Evolutionary conservation across 2,797 vertebrate genomes (phyloP).

Genomic region (Acanthurus lineatus): DNA sequence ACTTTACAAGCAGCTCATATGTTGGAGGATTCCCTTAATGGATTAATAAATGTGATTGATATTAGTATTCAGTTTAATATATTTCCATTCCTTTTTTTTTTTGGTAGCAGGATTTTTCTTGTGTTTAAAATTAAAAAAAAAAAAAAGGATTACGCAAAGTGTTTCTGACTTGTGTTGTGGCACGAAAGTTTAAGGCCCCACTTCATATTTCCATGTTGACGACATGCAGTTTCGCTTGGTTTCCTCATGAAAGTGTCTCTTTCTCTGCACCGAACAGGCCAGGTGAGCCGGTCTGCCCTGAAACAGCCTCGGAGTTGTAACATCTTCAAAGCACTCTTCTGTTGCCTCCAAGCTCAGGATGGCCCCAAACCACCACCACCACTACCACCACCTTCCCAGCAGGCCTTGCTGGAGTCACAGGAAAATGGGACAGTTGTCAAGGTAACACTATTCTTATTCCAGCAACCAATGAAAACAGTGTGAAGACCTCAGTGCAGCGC

Average conservation of each 20-base stretch:
- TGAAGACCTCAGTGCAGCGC: slow-evolving; percentile 17
- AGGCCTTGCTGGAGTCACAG: slow-evolving; percentile 88
- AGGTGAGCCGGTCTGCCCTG: slow-evolving; percentile 89
- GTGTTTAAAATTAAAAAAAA: no score
- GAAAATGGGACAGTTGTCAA: slow-evolving; percentile 90
- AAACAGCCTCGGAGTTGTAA: slow-evolving; percentile 91
- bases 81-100: no score
- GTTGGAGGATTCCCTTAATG: neutral
- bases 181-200: slow-evolving; percentile 3
- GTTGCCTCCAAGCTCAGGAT: slow-evolving; percentile 91
- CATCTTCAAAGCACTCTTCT: slow-evolving; percentile 93
- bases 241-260: slow-evolving; percentile 42
- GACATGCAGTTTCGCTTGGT: neutral
- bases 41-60: slow-evolving; percentile 16
- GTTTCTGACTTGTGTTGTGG: slow-evolving; percentile 4
- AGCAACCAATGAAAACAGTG: slow-evolving; percentile 35
- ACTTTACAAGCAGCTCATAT: slow-evolving; percentile 29
- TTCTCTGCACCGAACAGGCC: slow-evolving; percentile 77
- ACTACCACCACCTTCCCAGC: slow-evolving; percentile 82
- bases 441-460: slow-evolving; percentile 81
- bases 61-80: neutral
- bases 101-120: no score
- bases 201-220: slow-evolving; percentile 18
- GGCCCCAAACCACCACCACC: slow-evolving; percentile 81
- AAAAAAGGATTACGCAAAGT: neutral